Base-by-base conservation (phyloP, 2,888 invertebrate species). In the Oligia fasciuncula region DNA sequence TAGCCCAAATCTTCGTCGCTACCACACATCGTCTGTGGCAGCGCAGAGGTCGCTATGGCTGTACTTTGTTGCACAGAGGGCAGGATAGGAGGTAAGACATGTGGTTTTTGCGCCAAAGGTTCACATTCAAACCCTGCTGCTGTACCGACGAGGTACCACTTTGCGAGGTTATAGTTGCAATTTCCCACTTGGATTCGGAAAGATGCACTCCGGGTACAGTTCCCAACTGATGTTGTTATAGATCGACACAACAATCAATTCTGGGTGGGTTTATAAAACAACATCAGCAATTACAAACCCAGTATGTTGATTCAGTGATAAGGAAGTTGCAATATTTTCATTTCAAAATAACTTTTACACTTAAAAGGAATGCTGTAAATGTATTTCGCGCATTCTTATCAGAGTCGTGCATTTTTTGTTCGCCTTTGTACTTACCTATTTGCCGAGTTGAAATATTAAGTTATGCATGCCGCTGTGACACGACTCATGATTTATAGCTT, bases 321-420 rank as follows among this genome's bases (percentile, higher is more conserved):
- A 69, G 81, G 80, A 85, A 71, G 85, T 73, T 65, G 63, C 35
- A 54, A 62, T 35, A 65, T 73, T 83, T 83, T 81, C n/a, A 85
- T 82, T 70, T 73, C 69, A 73, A 72, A 65, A 76, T 81, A 62
- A 76, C 65, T 83, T 80, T 83, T 81, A 77, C 68, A 71, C 62
- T 63, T 74, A 43, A 35, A 76, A 71, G 69, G 78, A 88, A 84
- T 80, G 85, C 75, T 67, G 68, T 76, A 71, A 85, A 85, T 87
- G 78, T 62, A 66, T 81, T 82, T 79, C 29, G 77, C 51, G n/a
- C 75, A 81, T 84, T 82, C 77, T 81, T 81, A 82, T 87, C 73
- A 40, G 43, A 85, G 78, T 88, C 87, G 85, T 88, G 89, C 70
- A 69, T 82, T 82, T 88, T 87, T 87, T 87, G 77, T 76, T 62